Evolutionary conservation across 2,888 invertebrate genomes (phyloP), one percentile per base, ranked within the genome.

Genomic region (Alitta virens): DNA sequence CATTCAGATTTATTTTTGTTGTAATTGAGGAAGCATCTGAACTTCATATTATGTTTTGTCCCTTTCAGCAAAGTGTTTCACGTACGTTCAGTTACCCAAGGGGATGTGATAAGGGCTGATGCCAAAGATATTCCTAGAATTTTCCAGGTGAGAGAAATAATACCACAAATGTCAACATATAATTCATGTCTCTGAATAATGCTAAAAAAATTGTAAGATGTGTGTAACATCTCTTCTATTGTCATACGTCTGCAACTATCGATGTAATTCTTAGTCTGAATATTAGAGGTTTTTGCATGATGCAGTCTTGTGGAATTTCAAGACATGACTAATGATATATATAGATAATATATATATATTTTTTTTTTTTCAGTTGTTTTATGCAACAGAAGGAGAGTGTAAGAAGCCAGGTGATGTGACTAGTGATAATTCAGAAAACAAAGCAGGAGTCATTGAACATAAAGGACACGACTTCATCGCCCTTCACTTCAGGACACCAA

Each of bases 121-220:
- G 93, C 95, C 83, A 94, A 94, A 88, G 96, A 98, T 87, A 95
- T 99, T 84, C 98, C 98, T 76, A 90, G 95, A 83, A 99, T 99
- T 85, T 98, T 99, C 86, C 89, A 89, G 86, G 88, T 88, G 76
- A 33, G n/a, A 25, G 14, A 2, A n/a, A n/a, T n/a, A n/a, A n/a
- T n/a, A n/a, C n/a, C n/a, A n/a, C n/a, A n/a, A n/a, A n/a, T n/a
- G n/a, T n/a, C n/a, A n/a, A n/a, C n/a, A n/a, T n/a, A n/a, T n/a
- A n/a, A n/a, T n/a, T n/a, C n/a, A n/a, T n/a, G n/a, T n/a, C n/a
- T n/a, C n/a, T n/a, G n/a, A n/a, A n/a, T n/a, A n/a, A n/a, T n/a
- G n/a, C n/a, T n/a, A n/a, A n/a, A n/a, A n/a, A n/a, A n/a, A n/a
- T n/a, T n/a, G n/a, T n/a, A n/a, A n/a, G n/a, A n/a, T n/a, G n/a